Conservation (phyloP, 2,797 vertebrate genomes). For the Enteromius unitaeniatus region DNA sequence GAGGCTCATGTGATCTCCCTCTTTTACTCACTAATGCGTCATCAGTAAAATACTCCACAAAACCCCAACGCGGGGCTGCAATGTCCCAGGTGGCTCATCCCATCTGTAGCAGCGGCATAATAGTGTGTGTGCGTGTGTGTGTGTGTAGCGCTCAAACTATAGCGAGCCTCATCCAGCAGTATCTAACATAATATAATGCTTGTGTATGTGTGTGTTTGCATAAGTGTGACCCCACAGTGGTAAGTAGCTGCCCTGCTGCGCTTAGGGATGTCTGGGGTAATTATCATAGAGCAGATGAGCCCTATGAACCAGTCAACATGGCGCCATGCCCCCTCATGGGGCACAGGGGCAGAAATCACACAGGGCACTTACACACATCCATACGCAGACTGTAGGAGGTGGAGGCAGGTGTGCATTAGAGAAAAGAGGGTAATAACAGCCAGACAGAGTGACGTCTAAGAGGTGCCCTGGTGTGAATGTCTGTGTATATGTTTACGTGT, state of each 20-base stretch:
- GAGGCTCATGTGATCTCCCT: constrained; percentile 46
- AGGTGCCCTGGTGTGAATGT: constrained; percentile 74
- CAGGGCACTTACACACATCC: constrained; percentile 31
- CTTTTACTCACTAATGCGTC: constrained; percentile 34
- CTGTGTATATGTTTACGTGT: constrained; percentile 54
- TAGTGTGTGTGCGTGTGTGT: constrained; percentile 16
- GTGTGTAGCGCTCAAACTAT: not conserved
- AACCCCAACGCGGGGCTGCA: not conserved
- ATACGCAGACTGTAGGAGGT: constrained; percentile 18
- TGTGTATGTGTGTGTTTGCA: constrained; percentile 40
- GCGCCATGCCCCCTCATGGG: constrained; percentile 78
- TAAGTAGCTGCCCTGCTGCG: constrained; percentile 66
- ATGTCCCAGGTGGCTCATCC: constrained; percentile 58
- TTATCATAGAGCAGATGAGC: constrained; percentile 82
- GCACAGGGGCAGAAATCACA: constrained; percentile 56
- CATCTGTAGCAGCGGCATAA: constrained; percentile 57
- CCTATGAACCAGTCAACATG: constrained; percentile 74
- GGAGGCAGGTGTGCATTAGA: constrained; percentile 80
- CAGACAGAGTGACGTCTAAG: constrained; percentile 86
- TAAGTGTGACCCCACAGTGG: constrained; percentile 55
- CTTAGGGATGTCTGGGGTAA: constrained; percentile 77
- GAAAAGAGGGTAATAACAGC: constrained; percentile 75
- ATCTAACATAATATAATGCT: constrained; percentile 47
- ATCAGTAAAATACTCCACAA: constrained; percentile 52
- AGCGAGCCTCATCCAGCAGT: constrained; percentile 54